Evolutionary conservation across 2,113 vertebrate genomes (phyloP).

Genomic region (Larimichthys crocea): DNA sequence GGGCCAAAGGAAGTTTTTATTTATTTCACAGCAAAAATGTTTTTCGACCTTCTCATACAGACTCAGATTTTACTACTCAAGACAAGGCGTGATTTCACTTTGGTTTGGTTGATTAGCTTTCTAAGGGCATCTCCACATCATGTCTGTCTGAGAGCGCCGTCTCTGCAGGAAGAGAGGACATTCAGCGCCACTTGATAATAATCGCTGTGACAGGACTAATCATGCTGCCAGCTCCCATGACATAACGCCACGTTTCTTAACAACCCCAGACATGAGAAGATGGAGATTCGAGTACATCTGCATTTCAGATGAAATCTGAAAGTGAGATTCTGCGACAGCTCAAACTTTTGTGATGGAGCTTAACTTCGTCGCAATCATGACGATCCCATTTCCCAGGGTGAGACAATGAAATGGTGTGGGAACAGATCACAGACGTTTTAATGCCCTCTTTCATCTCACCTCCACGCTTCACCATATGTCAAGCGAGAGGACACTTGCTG

Average conservation of each 20-base stretch:
- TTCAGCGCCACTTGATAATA: constrained; percentile 28
- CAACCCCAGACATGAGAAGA: constrained; percentile 13
- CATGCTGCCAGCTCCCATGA: constrained; percentile 62
- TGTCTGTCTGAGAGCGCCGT: background rate
- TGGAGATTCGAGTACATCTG: background rate
- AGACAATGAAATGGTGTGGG: background rate
- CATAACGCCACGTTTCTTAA: background rate
- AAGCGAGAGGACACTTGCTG: background rate
- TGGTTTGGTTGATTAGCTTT: constrained; percentile 32
- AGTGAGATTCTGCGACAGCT: background rate
- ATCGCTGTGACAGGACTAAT: constrained; percentile 52
- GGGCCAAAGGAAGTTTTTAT: background rate
- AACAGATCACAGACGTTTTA: background rate
- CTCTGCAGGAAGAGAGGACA: constrained; percentile 18
- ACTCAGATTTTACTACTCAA: background rate
- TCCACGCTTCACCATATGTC: constrained; percentile 28
- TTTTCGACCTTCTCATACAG: background rate
- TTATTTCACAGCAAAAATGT: background rate
- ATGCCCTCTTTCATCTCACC: background rate
- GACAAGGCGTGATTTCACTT: constrained; percentile 13
- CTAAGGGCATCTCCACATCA: constrained; percentile 1
- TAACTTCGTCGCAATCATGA: background rate
- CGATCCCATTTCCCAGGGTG: background rate
- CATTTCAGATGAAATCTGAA: background rate
- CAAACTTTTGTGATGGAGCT: background rate